These are phyloP conservation scores for Steatocranus sp. DNA, from an alignment of 2,797 vertebrate species.

Conservation along the genomic window DNA sequence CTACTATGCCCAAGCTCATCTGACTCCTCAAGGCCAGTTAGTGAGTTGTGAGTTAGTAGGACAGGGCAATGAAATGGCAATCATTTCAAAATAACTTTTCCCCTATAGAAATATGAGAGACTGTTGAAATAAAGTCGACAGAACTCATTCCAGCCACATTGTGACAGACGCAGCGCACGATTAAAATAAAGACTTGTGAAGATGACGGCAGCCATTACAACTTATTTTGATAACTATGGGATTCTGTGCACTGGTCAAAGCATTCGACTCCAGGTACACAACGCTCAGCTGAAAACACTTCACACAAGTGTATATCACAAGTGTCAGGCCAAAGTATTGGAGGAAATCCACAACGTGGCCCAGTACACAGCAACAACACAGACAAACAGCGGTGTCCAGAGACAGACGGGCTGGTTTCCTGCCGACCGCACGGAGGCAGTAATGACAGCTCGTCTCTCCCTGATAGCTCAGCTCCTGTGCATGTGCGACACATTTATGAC, in stretches of 20 bases:
- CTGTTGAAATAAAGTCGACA: accelerated
- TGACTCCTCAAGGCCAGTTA: background rate
- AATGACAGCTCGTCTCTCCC: background rate
- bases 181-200: background rate
- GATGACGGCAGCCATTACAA: background rate
- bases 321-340: background rate
- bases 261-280: background rate
- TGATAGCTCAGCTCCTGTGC: background rate
- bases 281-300: background rate
- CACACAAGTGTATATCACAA: background rate
- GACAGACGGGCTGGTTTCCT: background rate
- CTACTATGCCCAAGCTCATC: accelerated
- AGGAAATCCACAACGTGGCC: background rate
- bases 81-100: background rate
- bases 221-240: background rate
- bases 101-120: background rate
- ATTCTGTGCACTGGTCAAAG: accelerated
- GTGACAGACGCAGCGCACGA: background rate
- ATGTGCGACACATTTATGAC: no score
- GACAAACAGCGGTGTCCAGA: background rate
- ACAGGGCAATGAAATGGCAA: background rate
- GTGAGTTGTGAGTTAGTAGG: background rate
- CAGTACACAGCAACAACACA: background rate
- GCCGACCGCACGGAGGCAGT: background rate
- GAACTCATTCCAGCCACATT: accelerated